Conservation (phyloP, 2,888 invertebrate genomes). For the Himalopsyche tibetana region DNA sequence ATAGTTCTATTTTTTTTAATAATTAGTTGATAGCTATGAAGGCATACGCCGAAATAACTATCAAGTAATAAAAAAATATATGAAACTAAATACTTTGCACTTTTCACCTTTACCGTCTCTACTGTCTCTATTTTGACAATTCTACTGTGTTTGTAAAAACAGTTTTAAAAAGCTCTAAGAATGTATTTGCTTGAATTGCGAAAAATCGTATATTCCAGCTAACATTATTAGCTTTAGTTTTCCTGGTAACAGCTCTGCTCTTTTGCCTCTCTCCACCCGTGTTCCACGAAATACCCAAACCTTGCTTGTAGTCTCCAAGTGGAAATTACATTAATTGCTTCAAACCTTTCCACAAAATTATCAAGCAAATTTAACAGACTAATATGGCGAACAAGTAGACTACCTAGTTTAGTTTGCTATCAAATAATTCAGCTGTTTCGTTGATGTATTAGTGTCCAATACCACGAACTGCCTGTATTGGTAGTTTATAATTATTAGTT, state of each 20-base stretch:
- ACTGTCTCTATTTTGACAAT: too few relatives aligned
- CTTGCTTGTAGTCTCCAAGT: constrained; percentile 45
- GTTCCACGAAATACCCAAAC: constrained; percentile 16
- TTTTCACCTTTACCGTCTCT: too few relatives aligned
- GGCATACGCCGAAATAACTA: too few relatives aligned
- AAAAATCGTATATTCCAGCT: too few relatives aligned
- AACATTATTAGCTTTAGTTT: neutral
- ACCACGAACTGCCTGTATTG: neutral
- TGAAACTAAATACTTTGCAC: too few relatives aligned
- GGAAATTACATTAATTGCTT: constrained; percentile 57
- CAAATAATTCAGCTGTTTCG: constrained; percentile 16
- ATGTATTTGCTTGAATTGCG: too few relatives aligned
- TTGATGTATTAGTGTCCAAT: neutral
- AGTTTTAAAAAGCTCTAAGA: too few relatives aligned
- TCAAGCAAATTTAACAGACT: constrained; percentile 47
- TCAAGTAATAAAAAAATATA: too few relatives aligned
- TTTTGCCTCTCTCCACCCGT: neutral
- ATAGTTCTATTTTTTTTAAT: too few relatives aligned
- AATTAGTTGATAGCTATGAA: too few relatives aligned
- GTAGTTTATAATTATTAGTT: too few relatives aligned
- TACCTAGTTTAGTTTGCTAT: constrained; percentile 27
- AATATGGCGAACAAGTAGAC: constrained; percentile 40
- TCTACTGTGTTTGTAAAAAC: too few relatives aligned
- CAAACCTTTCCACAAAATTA: constrained; percentile 52
- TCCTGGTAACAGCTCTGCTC: neutral